Evolutionary conservation across 1,140 invertebrate species (phyloP), one percentile per base, ranked within the genome.

Genomic region (Papilio dardanus): DNA sequence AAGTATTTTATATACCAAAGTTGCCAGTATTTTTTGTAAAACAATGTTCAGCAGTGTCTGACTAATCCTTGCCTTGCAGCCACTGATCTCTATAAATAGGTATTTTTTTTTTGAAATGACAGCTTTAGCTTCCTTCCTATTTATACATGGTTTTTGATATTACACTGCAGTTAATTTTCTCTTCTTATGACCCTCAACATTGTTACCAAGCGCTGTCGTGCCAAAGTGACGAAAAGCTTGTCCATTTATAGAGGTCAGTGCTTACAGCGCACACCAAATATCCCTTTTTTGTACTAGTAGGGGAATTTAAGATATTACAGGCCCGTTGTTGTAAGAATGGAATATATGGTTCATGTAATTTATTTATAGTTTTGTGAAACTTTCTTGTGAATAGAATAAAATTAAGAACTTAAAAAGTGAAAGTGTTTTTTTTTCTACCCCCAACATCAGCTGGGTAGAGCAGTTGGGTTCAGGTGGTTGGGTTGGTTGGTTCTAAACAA

Each of bases 351-450:
- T 58, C 54, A 28, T 58, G 54, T 58, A 58, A 58, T 28, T 58
- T 58, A 28, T 58, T 58, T 28, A 30, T 24, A 46, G 10, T 50
- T 28, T n/a, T 54, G 46, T 50, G 30, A 8, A 33, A 50, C 19
- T 46, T 71, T 6, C 50, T 73, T 19, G 46, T 73, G 46, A 54
- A 73, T 71, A 50, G 50, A 71, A 33, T 54, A 58, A 73, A 73
- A 68, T 19, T 73, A 73, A 73, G 71, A 46, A 50, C 50, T 33
- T 54, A 19, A 58, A 58, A 69, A 40, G 31, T 42, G 19, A 46
- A 50, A 5, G 33, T 54, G 3, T 54, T 71, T 10, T 19, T 54
- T 5, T 4, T 46, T 46, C n/a, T 19, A 46, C 42, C n/a, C n/a
- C n/a, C n/a, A n/a, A n/a, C n/a, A n/a, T n/a, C n/a, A 37, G 35